These are phyloP conservation scores for Melanaphis sacchari DNA, from an alignment of 1,140 invertebrate species.

Conservation along the genomic window DNA sequence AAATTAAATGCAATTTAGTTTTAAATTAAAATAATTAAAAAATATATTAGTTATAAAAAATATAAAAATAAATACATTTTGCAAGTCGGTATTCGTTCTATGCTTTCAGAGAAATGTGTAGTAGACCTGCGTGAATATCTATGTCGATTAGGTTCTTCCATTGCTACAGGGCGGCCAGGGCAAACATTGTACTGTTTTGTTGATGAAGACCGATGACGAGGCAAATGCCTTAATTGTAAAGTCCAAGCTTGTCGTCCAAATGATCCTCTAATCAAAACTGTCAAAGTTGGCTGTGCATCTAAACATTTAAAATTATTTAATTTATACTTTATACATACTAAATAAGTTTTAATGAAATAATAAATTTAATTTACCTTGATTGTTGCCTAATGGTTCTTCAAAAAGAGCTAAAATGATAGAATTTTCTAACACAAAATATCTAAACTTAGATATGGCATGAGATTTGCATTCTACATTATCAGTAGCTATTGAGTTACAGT, in stretches of 20 bases:
- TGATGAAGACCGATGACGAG: conserved; percentile 78
- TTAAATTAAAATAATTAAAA: conserved; percentile 68
- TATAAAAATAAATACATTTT: conserved; percentile 73
- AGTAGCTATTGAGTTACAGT: conserved; percentile 69
- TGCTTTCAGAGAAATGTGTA: conserved; percentile 84
- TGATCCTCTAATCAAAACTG: conserved; percentile 84
- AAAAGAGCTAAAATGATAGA: conserved; percentile 86
- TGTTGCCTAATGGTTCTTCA: conserved; percentile 87
- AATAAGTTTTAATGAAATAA: not conserved
- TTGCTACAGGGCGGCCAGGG: conserved; percentile 79
- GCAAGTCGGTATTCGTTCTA: conserved; percentile 80
- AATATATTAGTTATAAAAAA: conserved; percentile 64
- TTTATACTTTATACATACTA: not conserved
- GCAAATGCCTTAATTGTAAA: conserved; percentile 83
- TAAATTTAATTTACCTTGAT: conserved; percentile 67
- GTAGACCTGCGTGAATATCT: conserved; percentile 67
- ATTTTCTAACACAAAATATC: conserved; percentile 92
- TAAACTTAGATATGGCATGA: conserved; percentile 73
- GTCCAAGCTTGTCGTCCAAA: conserved; percentile 95
- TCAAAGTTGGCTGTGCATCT: conserved; percentile 70
- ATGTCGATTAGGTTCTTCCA: conserved; percentile 72
- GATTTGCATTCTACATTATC: conserved; percentile 60
- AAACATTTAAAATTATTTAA: not conserved
- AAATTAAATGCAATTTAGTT: conserved; percentile 18
- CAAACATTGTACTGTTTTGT: conserved; percentile 69